Evolutionary conservation across 2,113 vertebrate genomes (phyloP).

Genomic region (Solea senegalensis): DNA sequence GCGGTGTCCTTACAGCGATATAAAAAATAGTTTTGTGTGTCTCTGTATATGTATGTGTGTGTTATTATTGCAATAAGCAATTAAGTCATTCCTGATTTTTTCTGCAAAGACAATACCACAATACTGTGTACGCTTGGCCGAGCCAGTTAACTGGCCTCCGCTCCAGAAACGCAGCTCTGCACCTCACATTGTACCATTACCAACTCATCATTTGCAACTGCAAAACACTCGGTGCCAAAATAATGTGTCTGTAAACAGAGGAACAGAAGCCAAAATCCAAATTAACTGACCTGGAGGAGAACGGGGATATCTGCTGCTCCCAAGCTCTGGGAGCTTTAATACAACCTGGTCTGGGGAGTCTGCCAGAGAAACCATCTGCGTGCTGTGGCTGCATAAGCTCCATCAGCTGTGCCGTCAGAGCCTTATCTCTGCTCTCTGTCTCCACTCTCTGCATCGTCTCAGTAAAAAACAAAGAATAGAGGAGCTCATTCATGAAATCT

Average conservation of each 20-base stretch:
- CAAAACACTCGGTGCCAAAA: constrained; percentile 40
- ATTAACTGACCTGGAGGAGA: constrained; percentile 68
- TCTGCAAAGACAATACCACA: constrained; percentile 42
- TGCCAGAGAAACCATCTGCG: constrained; percentile 74
- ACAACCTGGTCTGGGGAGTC: constrained; percentile 53
- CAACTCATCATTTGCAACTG: constrained; percentile 50
- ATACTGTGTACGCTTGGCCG: constrained; percentile 15
- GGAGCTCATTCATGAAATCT: constrained; percentile 8
- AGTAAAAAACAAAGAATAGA: constrained; percentile 30
- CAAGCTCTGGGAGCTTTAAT: constrained; percentile 63
- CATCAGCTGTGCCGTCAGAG: constrained; percentile 60
- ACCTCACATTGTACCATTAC: constrained; percentile 45
- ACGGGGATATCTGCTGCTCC: constrained; percentile 50
- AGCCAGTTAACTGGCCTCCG: constrained; percentile 30
- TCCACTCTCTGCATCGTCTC: constrained; percentile 35
- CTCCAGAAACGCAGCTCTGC: constrained; percentile 27
- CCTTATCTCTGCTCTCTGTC: constrained; percentile 44
- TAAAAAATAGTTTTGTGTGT: not conserved
- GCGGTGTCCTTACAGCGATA: too few species aligned
- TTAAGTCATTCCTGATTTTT: constrained; percentile 19
- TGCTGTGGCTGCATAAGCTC: constrained; percentile 60
- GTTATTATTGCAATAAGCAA: constrained; percentile 12
- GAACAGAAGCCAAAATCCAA: constrained; percentile 60
- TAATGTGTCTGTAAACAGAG: constrained; percentile 56
- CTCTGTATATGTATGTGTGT: not conserved